phyloP scores from a whole-genome alignment of 2,113 vertebrate species.

The Pelmatolapia mariae region DNA sequence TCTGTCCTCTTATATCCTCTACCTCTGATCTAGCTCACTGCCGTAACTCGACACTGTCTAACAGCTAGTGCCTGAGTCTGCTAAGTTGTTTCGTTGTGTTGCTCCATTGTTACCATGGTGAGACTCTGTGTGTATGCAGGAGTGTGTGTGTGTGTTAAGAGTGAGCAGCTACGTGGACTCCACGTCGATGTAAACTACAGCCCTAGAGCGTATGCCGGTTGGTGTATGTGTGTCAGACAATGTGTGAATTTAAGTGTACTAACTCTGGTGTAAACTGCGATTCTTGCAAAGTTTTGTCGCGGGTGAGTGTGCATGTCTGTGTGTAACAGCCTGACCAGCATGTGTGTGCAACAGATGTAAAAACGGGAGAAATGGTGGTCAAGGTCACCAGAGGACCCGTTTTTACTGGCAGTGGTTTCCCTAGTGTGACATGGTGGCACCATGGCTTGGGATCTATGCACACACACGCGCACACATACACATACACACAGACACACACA shows the following conservation, averaged over 20 bases:
- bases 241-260: constrained; percentile 9
- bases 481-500: background rate
- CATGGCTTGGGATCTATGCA: constrained; percentile 21
- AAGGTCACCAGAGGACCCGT: constrained; percentile 75
- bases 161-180: constrained; percentile 16
- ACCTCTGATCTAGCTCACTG: constrained; percentile 35
- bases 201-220: background rate
- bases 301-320: background rate
- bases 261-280: constrained; percentile 13
- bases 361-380: constrained; percentile 75
- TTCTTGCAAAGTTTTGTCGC: background rate
- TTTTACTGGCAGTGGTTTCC: constrained; percentile 39
- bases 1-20: constrained; percentile 50
- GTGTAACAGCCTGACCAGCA: background rate
- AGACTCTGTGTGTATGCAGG: constrained; percentile 63
- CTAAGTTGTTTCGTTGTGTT: constrained; percentile 89
- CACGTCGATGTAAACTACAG: constrained; percentile 39
- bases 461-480: background rate
- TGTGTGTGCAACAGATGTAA: constrained; percentile 69
- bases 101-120: constrained; percentile 88
- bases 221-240: background rate
- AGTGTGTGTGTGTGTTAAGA: background rate
- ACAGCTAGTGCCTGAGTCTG: constrained; percentile 72
- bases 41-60: constrained; percentile 74
- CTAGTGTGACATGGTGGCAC: constrained; percentile 35